phyloP scores from a whole-genome alignment of 2,113 vertebrate genomes.

The Cottus gobio region DNA sequence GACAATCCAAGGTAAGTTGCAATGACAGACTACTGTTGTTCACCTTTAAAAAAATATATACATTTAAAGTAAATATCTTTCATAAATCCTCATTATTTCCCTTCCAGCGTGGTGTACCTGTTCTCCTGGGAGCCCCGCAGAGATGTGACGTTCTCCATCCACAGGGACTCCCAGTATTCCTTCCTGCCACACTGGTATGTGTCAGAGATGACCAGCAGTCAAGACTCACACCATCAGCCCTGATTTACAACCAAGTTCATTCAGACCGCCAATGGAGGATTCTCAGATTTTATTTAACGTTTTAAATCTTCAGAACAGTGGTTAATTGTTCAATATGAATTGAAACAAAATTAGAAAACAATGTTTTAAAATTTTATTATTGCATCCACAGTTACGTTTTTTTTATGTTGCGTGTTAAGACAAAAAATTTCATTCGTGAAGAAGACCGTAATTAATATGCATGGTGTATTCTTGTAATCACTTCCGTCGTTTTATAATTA shows the following conservation, averaged over 20 bases:
- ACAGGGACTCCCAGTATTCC: conserved; percentile 81
- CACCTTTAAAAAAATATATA: neutral
- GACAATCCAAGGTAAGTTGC: conserved; percentile 86
- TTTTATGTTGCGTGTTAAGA: conserved; percentile 45
- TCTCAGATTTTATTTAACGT: conserved; percentile 41
- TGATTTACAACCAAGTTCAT: neutral
- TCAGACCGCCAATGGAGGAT: conserved; percentile 22
- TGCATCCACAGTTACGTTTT: conserved; percentile 43
- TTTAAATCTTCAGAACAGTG: conserved; percentile 30
- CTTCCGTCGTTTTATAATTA: neutral
- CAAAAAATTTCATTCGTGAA: conserved; percentile 10
- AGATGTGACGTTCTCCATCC: conserved; percentile 86
- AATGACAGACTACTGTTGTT: neutral
- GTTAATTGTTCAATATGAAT: conserved; percentile 5
- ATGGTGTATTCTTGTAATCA: neutral
- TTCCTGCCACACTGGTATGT: conserved; percentile 90
- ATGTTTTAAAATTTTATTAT: too few relatives aligned
- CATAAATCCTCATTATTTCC: neutral
- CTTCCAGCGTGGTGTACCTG: conserved; percentile 86
- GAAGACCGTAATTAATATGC: neutral
- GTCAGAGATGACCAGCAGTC: conserved; percentile 69
- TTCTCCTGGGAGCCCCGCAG: conserved; percentile 87
- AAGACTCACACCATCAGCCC: conserved; percentile 20
- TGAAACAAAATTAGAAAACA: conserved; percentile 34
- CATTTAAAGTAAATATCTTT: neutral